Conservation (phyloP, 1,140 invertebrate species). For the Drosophila mojavensis region DNA sequence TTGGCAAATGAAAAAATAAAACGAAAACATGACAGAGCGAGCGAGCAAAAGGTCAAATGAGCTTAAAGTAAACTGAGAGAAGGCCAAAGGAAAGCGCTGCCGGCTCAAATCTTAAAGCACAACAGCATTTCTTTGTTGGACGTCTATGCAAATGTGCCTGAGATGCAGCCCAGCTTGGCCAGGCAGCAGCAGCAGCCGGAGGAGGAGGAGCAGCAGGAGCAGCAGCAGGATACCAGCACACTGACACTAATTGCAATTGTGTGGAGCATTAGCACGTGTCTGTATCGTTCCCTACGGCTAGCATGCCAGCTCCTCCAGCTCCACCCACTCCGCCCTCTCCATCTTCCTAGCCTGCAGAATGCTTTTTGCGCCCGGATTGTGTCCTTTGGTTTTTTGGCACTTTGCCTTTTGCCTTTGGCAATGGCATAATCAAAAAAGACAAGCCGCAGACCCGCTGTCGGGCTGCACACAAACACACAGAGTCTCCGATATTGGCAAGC, state of each 20-base stretch:
- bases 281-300: conserved; percentile 42
- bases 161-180: conserved; percentile 30
- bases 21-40: too few relatives aligned
- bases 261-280: conserved; percentile 72
- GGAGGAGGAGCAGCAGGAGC: conserved; percentile 7
- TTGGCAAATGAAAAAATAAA: not conserved
- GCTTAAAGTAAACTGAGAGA: conserved; percentile 66
- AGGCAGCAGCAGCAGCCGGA: conserved; percentile 33
- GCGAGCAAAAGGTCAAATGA: not conserved
- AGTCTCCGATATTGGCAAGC: conserved; percentile 66
- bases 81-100: conserved; percentile 23
- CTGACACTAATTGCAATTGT: conserved; percentile 82
- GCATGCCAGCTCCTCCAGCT: not conserved
- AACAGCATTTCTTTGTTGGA: conserved; percentile 66
- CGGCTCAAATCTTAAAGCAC: conserved; percentile 49
- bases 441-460: conserved; percentile 41
- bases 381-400: conserved; percentile 43
- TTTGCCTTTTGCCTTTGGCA: conserved; percentile 58
- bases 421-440: conserved; percentile 75
- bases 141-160: conserved; percentile 61
- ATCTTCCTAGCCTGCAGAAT: conserved; percentile 48
- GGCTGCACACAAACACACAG: conserved; percentile 9
- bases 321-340: not conserved
- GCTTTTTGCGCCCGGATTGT: conserved; percentile 45
- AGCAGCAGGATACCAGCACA: conserved; percentile 47